Conservation (phyloP, 2,888 invertebrate species). For the Cataglyphis altisquamis region DNA sequence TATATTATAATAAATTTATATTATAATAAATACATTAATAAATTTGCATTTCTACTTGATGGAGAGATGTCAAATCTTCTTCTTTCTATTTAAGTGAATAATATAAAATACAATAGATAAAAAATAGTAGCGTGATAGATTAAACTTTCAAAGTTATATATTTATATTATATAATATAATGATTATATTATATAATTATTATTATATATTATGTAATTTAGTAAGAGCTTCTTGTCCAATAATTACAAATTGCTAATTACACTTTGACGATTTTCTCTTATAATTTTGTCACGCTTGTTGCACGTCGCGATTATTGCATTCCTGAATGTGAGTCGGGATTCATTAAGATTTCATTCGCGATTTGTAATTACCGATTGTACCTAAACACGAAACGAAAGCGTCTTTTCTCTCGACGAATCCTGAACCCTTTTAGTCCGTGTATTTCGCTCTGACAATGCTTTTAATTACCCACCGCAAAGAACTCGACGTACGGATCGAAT, state of each 20-base stretch:
- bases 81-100: not conserved
- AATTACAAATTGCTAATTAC: not conserved
- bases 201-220: conserved; percentile 3
- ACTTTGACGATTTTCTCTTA: not conserved
- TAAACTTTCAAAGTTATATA: not conserved
- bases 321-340: conserved; percentile 1
- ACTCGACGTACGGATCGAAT: conserved; percentile 53
- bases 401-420: conserved; percentile 24
- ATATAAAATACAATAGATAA: not conserved
- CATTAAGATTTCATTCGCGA: conserved; percentile 41
- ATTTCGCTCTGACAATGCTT: conserved; percentile 74
- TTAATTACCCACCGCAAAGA: conserved; percentile 67
- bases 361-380: conserved; percentile 68
- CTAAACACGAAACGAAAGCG: conserved; percentile 59
- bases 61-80: not conserved
- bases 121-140: not conserved
- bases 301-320: conserved; percentile 17
- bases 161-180: not conserved
- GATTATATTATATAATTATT: not conserved
- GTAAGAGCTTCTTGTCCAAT: not conserved
- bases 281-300: not conserved
- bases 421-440: conserved; percentile 20
- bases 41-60: not conserved
- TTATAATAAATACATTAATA: not conserved
- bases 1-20: not conserved